Conservation (phyloP, 2,888 invertebrate genomes). For the Caenorhabditis imperialis region DNA sequence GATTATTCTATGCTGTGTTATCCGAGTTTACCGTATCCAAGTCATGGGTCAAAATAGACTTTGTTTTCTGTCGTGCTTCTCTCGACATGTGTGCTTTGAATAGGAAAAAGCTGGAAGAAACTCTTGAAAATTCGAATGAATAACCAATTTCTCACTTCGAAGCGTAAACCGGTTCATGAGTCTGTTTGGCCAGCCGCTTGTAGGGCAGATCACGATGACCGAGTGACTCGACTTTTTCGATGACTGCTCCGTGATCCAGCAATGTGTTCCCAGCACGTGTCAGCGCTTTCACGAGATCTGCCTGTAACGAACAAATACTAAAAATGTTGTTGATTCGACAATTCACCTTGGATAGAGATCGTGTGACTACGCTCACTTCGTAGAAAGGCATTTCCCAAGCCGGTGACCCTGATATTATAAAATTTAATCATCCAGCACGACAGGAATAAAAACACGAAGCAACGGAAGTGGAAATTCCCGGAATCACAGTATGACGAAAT, state of each 20-base stretch:
- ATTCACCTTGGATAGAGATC: constrained; percentile 71
- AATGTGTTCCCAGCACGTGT: constrained; percentile 70
- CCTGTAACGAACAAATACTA: constrained; percentile 23
- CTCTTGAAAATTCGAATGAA: not conserved
- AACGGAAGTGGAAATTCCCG: too few relatives aligned
- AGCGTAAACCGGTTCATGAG: constrained; percentile 71
- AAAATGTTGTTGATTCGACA: constrained; percentile 5
- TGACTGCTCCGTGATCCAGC: constrained; percentile 75
- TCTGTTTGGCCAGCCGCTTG: constrained; percentile 69
- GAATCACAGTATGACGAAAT: too few relatives aligned
- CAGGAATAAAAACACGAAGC: too few relatives aligned
- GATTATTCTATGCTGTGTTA: too few relatives aligned
- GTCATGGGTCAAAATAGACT: constrained; percentile 70
- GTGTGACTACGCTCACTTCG: constrained; percentile 73
- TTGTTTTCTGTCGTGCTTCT: constrained; percentile 63
- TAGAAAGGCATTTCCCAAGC: constrained; percentile 69
- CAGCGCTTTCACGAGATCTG: constrained; percentile 71
- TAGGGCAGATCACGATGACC: constrained; percentile 75
- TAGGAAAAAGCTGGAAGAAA: constrained; percentile 65
- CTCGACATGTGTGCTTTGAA: constrained; percentile 70
- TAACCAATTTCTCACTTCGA: constrained; percentile 66
- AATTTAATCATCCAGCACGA: too few relatives aligned
- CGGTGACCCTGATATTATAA: too few relatives aligned
- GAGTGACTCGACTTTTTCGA: constrained; percentile 72
- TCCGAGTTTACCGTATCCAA: constrained; percentile 66